Evolutionary conservation across 2,888 invertebrate species (phyloP), one percentile per base, ranked within the genome.

Genomic region (Lampropteryx suffumata): DNA sequence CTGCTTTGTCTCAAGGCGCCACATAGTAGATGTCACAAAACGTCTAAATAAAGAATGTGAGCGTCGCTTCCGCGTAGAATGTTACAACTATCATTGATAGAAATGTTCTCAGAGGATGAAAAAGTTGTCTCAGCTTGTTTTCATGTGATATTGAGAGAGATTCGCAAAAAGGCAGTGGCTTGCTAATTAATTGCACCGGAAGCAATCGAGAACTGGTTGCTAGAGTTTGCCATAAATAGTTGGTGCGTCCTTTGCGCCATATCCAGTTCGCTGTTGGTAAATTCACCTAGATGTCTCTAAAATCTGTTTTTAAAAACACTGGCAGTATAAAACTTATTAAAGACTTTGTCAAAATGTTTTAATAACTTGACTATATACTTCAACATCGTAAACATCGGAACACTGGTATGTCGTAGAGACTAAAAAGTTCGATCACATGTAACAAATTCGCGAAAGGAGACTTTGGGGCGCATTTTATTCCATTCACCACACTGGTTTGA

Each of bases 101-200:
- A 39, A 49, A 43, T 30, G 24, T 53, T 41, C 53, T 37, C 36
- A 56, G 56, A 63, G 55, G 45, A 47, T 52, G 57, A 59, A 58
- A 57, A 61, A 46, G 42, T 28, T 30, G 43, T 50, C 37, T 9
- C 26, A 21, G 9, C 10, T 32, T 4, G 17, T 34, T 14, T 27
- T 21, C 24, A 11, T 24, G 14, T 40, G 41, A 24, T 32, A 41
- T 9, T 9, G 21, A 34, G 37, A 32, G 29, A 32, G 33, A 32
- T 32, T 37, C 28, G 53, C 51, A 64, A 62, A 64, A 62, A 50
- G 48, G 41, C 39, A 66, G 61, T 48, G 47, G 51, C 33, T n/a
- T 45, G 59, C 47, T 64, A 67, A 67, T 72, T 69, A 61, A 61
- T 62, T 62, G 53, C 59, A 34, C 59, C 62, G 63, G 65, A 73